These are phyloP conservation scores for Pseudomyrmex dendroicus DNA, from an alignment of 1,140 invertebrate genomes.

Conservation along the genomic window DNA sequence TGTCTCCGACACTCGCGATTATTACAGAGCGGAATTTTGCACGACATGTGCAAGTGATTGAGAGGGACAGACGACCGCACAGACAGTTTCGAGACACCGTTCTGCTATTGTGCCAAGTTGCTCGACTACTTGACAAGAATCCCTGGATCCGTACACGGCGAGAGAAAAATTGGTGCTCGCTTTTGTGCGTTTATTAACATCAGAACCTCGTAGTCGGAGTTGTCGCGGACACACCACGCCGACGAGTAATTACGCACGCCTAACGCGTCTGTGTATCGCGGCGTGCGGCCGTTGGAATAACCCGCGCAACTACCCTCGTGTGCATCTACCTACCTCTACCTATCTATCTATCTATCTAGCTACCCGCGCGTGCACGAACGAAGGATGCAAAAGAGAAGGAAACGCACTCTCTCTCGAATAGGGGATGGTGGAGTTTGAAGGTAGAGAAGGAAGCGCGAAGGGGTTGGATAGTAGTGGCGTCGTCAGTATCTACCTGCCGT, in stretches of 20 bases:
- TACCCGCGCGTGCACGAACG: constrained; percentile 28
- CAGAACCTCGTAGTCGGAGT: constrained; percentile 37
- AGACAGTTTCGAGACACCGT: background rate
- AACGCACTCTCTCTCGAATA: constrained; percentile 49
- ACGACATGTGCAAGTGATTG: background rate
- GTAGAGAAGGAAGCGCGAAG: constrained; percentile 48
- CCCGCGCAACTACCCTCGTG: background rate
- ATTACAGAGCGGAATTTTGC: background rate
- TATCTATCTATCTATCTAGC: background rate
- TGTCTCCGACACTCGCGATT: background rate
- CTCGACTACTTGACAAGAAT: constrained; percentile 26
- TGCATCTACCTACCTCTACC: background rate
- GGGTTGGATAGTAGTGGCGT: constrained; percentile 60
- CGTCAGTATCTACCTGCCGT: constrained; percentile 73
- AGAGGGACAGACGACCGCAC: background rate
- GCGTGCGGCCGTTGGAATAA: constrained; percentile 37
- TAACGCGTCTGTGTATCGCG: constrained; percentile 67
- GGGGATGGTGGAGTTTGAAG: constrained; percentile 64
- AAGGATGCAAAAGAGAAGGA: constrained; percentile 62
- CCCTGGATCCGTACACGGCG: constrained; percentile 26
- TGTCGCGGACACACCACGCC: constrained; percentile 45
- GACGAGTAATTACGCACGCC: constrained; percentile 74
- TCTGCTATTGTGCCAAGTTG: background rate
- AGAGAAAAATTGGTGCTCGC: constrained; percentile 56
- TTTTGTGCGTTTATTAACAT: constrained; percentile 62